Base-by-base conservation (phyloP, 1,140 invertebrate species). In the Triops longicaudatus region DNA sequence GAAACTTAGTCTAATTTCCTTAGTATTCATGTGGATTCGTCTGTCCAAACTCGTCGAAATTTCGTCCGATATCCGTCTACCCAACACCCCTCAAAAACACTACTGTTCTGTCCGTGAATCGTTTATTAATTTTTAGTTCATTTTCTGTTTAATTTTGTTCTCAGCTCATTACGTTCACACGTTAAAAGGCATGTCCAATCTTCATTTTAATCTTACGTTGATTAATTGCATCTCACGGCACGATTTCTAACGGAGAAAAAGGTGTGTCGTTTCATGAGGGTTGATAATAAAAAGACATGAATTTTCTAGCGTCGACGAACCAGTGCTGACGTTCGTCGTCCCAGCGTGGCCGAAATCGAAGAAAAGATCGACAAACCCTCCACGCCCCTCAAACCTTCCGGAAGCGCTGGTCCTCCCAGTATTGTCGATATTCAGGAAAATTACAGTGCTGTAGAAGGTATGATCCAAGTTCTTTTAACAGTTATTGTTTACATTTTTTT, bases 371-470 rank as follows among this genome's bases (percentile, higher is more conserved):
- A 96, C 84, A 93, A 95, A 83, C 92, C 93, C 73, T 95, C 93
- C n/a, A 93, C 93, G 77, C 94, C 95, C 31, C 85, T 97, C 43
- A 89, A 90, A 83, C 87, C 91, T 81, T 85, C 89, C 74, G 94
- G 94, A 76, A 86, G 89, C 81, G 88, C 88, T 79, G 93, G 94
- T 79, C 91, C 93, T 79, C 94, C 95, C 31, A 87, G 88, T 75
- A 96, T 97, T 84, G 90, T 96, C 75, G 93, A 96, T 83, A 91
- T 94, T 7, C 90, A 93, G 84, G 93, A 96, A 83, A 96, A 91
- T 80, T 95, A 96, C 85, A 92, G 92, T 26, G 93, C 92, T 73
- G 92, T 95, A 85, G 95, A 97, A 91, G 94, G 94, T 95, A 82
- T 17, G 26, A 77, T 37, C 11, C 74, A 26, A 74, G 10, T 73